Evolutionary conservation across 2,888 invertebrate genomes (phyloP), one percentile per base, ranked within the genome.

Genomic region (Eilema griseolum): DNA sequence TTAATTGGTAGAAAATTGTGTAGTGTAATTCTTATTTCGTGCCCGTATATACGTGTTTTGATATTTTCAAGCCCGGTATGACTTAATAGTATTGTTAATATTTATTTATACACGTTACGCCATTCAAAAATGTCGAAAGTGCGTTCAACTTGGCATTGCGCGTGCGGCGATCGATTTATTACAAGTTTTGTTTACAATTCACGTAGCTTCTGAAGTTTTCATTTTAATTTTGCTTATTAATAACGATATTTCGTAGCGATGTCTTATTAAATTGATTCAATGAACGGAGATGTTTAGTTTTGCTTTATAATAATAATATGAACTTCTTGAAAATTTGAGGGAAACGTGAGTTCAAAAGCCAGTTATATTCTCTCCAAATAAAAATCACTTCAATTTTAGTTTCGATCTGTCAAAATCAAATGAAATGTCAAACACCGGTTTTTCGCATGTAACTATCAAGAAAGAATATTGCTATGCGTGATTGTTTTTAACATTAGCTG

Each of bases 1-100:
- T 85, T 90, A 90, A 90, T 90, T 89, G 89, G 88, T 87, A 85
- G 88, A 85, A 89, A 88, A 89, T 89, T 87, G 88, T 88, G 84
- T 60, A 69, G 60, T 80, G 84, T 88, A 85, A 90, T 89, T 85
- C 85, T 74, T 74, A 75, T 84, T 80, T 76, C 61, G 72, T 71
- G 65, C 75, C 73, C 66, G 73, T 73, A 64, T 65, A 70, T 66
- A 75, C 83, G 74, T 82, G 83, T 85, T 83, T 85, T 84, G 85
- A 83, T 83, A 85, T 85, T 83, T 71, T 80, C 77, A 65, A 77
- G 70, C 73, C 70, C 75, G 68, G 82, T 86, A 88, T 88, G 83
- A 83, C 86, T 87, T 78, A 87, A 88, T 88, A 86, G 80, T 78
- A 76, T 80, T 76, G 79, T 76, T 74, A 66, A 26, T 60, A 26